A percentile compares a stretch with the other conserved stretches of the same genome.
Evolutionary conservation across 2,113 vertebrate genomes (phyloP).

Genomic region (Euleptes europaea): DNA sequence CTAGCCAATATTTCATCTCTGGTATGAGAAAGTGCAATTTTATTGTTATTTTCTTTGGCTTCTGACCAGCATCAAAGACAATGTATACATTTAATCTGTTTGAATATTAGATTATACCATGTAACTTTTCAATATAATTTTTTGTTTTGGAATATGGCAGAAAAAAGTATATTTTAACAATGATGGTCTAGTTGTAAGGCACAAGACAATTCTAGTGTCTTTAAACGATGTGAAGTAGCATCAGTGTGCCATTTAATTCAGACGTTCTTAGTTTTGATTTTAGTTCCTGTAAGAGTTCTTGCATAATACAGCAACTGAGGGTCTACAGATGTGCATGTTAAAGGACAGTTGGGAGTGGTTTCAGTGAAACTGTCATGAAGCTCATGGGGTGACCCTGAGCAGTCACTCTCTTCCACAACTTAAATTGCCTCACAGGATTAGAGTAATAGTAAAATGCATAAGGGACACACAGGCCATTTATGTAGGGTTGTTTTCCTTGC

Average conservation of each 20-base stretch:
- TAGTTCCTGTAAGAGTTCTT: neutral
- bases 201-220: neutral
- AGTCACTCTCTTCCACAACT: too few relatives aligned
- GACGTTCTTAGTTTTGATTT: neutral
- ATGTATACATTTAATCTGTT: neutral
- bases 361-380: too few relatives aligned
- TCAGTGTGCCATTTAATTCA: neutral
- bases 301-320: too few relatives aligned
- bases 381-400: too few relatives aligned
- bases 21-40: neutral
- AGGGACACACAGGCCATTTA: too few relatives aligned
- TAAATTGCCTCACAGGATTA: too few relatives aligned
- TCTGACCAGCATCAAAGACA: neutral
- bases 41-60: slow-evolving; percentile 17
- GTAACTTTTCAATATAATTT: neutral
- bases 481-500: too few relatives aligned
- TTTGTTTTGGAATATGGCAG: neutral
- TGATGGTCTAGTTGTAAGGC: neutral
- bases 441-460: too few relatives aligned
- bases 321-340: neutral
- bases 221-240: neutral
- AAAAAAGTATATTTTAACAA: neutral
- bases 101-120: neutral
- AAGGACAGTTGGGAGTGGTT: too few relatives aligned
- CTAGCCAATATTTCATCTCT: neutral